Evolutionary conservation across 64 coral and sea anemone species (phyloP).

Genomic region (Montipora foliosa): DNA sequence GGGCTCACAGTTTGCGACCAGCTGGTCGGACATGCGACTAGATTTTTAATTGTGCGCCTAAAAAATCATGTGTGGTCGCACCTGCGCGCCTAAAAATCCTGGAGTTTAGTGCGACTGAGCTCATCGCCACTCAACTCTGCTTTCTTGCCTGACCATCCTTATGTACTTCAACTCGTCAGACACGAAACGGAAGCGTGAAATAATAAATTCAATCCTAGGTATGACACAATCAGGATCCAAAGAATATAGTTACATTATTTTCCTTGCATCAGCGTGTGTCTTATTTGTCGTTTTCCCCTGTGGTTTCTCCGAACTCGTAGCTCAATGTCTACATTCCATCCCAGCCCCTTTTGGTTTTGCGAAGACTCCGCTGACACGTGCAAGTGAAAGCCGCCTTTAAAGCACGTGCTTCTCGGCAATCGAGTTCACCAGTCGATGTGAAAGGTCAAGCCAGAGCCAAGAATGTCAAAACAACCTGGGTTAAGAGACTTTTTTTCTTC

Average conservation of each 20-base stretch:
- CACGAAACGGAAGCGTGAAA: slow-evolving; percentile 24
- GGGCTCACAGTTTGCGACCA: slow-evolving; percentile 6
- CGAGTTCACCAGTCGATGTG: background rate
- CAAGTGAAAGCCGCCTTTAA: background rate
- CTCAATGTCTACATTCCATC: slow-evolving; percentile 13
- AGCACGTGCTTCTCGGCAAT: background rate
- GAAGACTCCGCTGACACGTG: background rate
- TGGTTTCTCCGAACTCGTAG: slow-evolving; percentile 8
- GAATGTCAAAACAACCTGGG: background rate
- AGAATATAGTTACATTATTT: slow-evolving; percentile 26
- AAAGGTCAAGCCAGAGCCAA: background rate
- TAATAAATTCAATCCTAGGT: slow-evolving; percentile 9
- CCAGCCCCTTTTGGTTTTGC: background rate
- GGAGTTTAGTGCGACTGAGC: slow-evolving; percentile 6
- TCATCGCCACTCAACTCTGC: slow-evolving; percentile 5
- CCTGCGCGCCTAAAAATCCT: slow-evolving; percentile 6
- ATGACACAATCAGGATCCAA: slow-evolving; percentile 18
- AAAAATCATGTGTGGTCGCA: slow-evolving; percentile 18
- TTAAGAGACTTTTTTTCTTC: slow-evolving; percentile 15
- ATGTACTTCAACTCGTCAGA: slow-evolving; percentile 27
- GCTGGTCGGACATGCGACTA: no score
- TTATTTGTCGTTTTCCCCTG: slow-evolving; percentile 29
- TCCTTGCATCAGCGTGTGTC: slow-evolving; percentile 33
- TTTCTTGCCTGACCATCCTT: slow-evolving; percentile 21
- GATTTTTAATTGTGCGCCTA: slow-evolving; percentile 33